Percentiles rank a stretch among this genome's conserved stretches.
These are phyloP conservation scores for Pristis pectinata DNA, from an alignment of 2,797 vertebrate genomes.

Conservation along the genomic window DNA sequence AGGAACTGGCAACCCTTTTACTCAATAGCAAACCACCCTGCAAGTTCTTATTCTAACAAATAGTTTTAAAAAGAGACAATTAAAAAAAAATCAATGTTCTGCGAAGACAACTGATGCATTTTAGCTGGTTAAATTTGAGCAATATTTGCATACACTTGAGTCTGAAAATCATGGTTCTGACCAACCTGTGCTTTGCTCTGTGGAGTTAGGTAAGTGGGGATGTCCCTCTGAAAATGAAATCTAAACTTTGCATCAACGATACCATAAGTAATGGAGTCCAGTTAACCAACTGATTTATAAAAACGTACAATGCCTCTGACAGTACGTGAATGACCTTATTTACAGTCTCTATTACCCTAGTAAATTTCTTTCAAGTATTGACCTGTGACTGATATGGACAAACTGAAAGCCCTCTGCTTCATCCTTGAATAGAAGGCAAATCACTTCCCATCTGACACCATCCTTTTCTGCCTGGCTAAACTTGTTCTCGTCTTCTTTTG, in stretches of 20 bases:
- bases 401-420: no score
- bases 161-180: not conserved
- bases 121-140: not conserved
- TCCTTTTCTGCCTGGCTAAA: no score
- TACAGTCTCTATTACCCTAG: not conserved
- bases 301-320: not conserved
- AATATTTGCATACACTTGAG: not conserved
- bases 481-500: no score
- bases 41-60: not conserved
- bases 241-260: not conserved
- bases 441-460: no score
- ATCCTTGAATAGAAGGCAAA: no score
- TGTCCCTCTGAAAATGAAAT: not conserved
- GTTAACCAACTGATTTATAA: not conserved
- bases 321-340: not conserved
- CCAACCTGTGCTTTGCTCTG: not conserved
- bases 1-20: not conserved
- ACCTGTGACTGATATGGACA: no score
- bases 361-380: not conserved
- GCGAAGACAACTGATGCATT: not conserved
- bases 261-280: not conserved
- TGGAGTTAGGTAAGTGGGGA: not conserved
- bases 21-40: not conserved
- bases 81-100: not conserved
- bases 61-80: not conserved